These are phyloP conservation scores for Teinopalpus imperialis DNA, from an alignment of 2,888 invertebrate species.

Conservation along the genomic window DNA sequence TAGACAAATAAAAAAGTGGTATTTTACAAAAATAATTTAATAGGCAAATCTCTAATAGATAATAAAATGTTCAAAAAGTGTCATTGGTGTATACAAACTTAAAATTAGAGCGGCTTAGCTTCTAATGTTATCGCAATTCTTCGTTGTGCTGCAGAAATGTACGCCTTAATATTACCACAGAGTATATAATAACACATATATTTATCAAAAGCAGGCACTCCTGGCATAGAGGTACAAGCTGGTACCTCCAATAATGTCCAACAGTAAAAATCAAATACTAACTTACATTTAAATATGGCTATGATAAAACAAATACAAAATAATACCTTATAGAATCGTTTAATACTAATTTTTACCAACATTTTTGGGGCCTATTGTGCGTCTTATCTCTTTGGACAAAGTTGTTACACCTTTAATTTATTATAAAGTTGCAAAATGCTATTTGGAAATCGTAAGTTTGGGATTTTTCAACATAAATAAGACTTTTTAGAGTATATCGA, in stretches of 20 bases:
- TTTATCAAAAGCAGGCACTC: slow-evolving; percentile 63
- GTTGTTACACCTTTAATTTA: too few species aligned
- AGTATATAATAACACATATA: slow-evolving; percentile 37
- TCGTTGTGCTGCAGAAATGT: slow-evolving; percentile 52
- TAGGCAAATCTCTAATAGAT: slow-evolving; percentile 69
- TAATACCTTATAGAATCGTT: slow-evolving; percentile 24
- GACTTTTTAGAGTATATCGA: too few species aligned
- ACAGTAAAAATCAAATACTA: slow-evolving; percentile 31
- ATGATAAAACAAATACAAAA: slow-evolving; percentile 22
- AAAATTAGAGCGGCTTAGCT: slow-evolving; percentile 58
- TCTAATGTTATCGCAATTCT: slow-evolving; percentile 51
- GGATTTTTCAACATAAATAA: too few species aligned
- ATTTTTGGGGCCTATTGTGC: slow-evolving; percentile 2
- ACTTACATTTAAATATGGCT: slow-evolving; percentile 25
- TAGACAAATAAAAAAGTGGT: too few species aligned
- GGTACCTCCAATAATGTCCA: slow-evolving; percentile 17
- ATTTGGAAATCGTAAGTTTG: too few species aligned
- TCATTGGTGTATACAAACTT: slow-evolving; percentile 78
- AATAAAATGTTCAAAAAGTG: slow-evolving; percentile 79
- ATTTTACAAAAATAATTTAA: slow-evolving; percentile 81
- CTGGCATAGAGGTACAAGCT: slow-evolving; percentile 40
- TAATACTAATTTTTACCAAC: slow-evolving; percentile 20
- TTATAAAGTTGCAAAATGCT: too few species aligned
- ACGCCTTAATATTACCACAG: slow-evolving; percentile 26
- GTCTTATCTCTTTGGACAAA: too few species aligned